Percentiles rank a stretch among this genome's conserved stretches.
These are phyloP conservation scores for Cecropterus lyciades DNA, from an alignment of 1,140 invertebrate species.

Conservation along the genomic window DNA sequence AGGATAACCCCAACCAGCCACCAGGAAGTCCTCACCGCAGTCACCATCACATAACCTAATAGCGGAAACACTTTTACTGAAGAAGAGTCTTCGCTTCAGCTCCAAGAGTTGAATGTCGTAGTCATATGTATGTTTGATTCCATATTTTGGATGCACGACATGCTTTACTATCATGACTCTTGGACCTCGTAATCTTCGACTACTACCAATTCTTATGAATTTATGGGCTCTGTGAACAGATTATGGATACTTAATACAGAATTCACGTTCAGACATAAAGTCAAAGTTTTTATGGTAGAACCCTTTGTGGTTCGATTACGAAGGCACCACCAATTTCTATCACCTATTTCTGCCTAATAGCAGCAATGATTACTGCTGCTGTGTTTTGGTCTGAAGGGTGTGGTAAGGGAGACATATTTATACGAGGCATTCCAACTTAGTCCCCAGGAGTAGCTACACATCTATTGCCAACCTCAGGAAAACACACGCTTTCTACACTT, in stretches of 20 bases:
- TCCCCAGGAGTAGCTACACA: too few species aligned
- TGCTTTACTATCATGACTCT: constrained; percentile 47
- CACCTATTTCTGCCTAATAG: too few species aligned
- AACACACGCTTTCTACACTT: too few species aligned
- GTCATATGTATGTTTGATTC: constrained; percentile 51
- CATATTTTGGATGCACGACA: constrained; percentile 55
- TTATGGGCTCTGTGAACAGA: background rate
- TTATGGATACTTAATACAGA: background rate
- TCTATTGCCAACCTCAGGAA: too few species aligned
- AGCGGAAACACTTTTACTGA: constrained; percentile 40
- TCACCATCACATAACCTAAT: constrained; percentile 47
- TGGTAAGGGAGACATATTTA: too few species aligned
- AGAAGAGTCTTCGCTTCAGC: constrained; percentile 40
- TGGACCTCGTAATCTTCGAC: constrained; percentile 41
- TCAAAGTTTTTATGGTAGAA: too few species aligned
- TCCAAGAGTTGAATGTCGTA: constrained; percentile 57
- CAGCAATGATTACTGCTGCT: too few species aligned
- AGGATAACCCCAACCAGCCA: constrained; percentile 61
- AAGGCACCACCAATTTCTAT: too few species aligned
- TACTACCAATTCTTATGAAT: constrained; percentile 40
- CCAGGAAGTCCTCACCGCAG: constrained; percentile 43
- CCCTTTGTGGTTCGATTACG: too few species aligned
- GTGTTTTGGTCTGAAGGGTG: too few species aligned
- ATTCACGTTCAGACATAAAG: too few species aligned
- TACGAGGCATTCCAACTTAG: too few species aligned